Base-by-base conservation (phyloP, 1,140 invertebrate genomes). In the Melitaea cinxia region DNA sequence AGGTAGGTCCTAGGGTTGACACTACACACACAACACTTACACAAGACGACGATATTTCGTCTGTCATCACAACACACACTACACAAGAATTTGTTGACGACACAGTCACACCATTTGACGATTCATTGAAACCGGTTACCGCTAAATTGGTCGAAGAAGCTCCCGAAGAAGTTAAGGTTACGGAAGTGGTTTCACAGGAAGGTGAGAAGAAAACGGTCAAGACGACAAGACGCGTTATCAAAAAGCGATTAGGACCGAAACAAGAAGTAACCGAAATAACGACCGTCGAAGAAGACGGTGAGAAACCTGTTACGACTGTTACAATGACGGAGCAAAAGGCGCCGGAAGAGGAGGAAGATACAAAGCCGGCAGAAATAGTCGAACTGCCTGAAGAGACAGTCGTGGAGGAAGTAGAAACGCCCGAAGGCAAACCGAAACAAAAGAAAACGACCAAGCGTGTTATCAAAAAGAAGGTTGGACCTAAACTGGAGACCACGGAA, bases 11-110 rank as follows among this genome's bases (percentile, higher is more conserved):
- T 47, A 47, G 14, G 45, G 17, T 47, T 17, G 45, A 87, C 52
- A 39, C 75, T 0, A 75, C 72, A 1, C 77, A 83, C 79, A 89
- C 91, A 59, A 83, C 88, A 12, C 91, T 91, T 15, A 73, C 91
- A 53, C 83, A 92, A 70, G 88, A 28, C 1, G 23, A 45, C n/a
- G 75, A 24, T 56, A 80, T 64, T 75, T 71, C 28, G 70, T 64
- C 6, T 15, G 23, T 42, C 14, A 9, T 26, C 2, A 24, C 37
- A 26, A 12, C 24, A n/a, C 37, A 42, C 35, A 45, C 17, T 7
- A 57, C 19, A 56, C 19, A 35, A 23, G 35, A 56, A 42, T 4
- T 21, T 12, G n/a, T 15, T n/a, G 35, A 35, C 10, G 15, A 19
- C 4, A 54, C 26, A 33, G 14, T 14, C 3, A 15, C 52, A 33